Base-by-base conservation (phyloP, 2,888 invertebrate species). In the Drosophila falleni region DNA sequence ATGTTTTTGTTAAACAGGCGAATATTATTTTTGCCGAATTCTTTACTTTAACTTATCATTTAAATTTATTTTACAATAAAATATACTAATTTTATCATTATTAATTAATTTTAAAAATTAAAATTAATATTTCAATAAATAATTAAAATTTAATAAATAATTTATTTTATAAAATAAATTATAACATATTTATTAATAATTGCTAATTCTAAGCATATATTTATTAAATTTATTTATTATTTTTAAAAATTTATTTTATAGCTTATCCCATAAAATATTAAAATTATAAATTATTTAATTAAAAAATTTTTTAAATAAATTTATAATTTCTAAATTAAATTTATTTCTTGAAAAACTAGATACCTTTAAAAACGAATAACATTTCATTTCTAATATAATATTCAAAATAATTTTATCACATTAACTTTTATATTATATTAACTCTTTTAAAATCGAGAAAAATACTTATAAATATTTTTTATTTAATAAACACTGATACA, bases 1-100 rank as follows among this genome's bases (percentile, higher is more conserved):
- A 95, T 95, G 95, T 95, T 95, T 96, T 95, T 95, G 95, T 93
- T 96, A 95, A 96, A 96, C 95, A 96, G 94, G 94, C 94, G 94
- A 94, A 94, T 92, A 95, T 93, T 91, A 93, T 78, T 89, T 94
- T 95, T 95, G 95, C 94, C 94, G 93, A 95, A 93, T 95, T 95
- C 93, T 93, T 95, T 94, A 93, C 79, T 89, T 89, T 93, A 93
- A 94, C 90, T 90, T 93, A 42, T 81, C 87, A 87, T 80, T 71
- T 72, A 81, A 72, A 82, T 80, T 83, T 81, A 75, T 71, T 71
- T 46, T 81, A 80, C 72, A 90, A 83, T 80, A 86, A 77, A 87
- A 89, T 91, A 93, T 94, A 94, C 35, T n/a, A 37, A 37, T 37
- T 37, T 37, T 37, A n/a, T 37, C 37, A 37, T 37, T 37, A 37